Percentiles rank a stretch among this genome's conserved stretches.
Conservation (phyloP, 2,797 vertebrate species). For the Epinephelus malabaricus region DNA sequence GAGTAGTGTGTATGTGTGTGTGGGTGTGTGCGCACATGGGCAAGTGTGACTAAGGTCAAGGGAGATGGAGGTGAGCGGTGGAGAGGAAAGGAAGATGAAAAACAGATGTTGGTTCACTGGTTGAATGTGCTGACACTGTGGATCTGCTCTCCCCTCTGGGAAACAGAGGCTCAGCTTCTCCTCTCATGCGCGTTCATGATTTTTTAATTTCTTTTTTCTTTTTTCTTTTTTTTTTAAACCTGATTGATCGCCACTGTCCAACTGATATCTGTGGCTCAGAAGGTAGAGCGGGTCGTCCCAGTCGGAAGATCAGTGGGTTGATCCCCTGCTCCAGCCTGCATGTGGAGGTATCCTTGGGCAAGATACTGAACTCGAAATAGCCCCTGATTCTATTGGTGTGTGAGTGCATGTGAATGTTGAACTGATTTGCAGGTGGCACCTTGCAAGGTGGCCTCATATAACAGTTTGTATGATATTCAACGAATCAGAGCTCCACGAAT, state of each 20-base stretch:
- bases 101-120: conserved; percentile 60
- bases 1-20: conserved; percentile 7
- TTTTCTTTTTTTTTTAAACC: conserved; percentile 2
- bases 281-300: no score
- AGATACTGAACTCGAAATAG: no score
- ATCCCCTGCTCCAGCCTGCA: no score
- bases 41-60: conserved; percentile 60
- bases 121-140: conserved; percentile 74
- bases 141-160: conserved; percentile 39
- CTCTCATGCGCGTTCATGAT: conserved; percentile 16
- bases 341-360: no score
- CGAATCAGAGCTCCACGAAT: no score
- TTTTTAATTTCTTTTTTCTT: background rate
- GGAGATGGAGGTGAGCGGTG: conserved; percentile 44
- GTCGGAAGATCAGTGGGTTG: no score
- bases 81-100: conserved; percentile 60
- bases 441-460: no score
- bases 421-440: no score
- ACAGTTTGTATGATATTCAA: no score
- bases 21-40: background rate
- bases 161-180: conserved; percentile 37
- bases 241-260: conserved; percentile 44
- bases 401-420: no score
- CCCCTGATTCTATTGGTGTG: no score
- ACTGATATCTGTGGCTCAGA: background rate